phyloP scores from a whole-genome alignment of 2,113 vertebrate genomes.

The Tychaedon coryphoeus region DNA sequence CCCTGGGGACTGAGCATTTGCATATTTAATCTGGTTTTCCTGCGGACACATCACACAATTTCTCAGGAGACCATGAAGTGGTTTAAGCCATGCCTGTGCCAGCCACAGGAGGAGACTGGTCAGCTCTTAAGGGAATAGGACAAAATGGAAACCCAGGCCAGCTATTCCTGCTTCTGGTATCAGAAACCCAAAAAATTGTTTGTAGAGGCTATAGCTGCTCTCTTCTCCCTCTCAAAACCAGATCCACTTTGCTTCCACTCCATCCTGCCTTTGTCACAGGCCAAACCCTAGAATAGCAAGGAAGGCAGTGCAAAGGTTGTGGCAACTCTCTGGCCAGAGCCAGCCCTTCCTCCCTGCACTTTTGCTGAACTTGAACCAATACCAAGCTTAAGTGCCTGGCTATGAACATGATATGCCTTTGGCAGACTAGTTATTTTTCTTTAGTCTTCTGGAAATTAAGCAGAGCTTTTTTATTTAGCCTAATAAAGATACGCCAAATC shows the following conservation, averaged over 20 bases:
- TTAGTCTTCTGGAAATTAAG: neutral
- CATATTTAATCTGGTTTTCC: neutral
- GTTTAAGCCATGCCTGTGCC: neutral
- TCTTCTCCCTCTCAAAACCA: neutral
- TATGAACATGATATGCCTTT: neutral
- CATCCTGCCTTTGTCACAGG: fast-evolving
- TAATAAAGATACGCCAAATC: neutral
- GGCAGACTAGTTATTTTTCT: neutral
- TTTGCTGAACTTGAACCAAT: neutral
- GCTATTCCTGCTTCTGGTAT: neutral
- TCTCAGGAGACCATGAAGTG: neutral
- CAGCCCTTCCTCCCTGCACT: neutral
- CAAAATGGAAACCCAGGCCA: neutral
- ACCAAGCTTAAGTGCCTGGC: neutral
- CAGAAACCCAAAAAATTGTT: neutral
- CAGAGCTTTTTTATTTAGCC: neutral
- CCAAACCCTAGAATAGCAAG: neutral
- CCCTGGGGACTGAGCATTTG: neutral
- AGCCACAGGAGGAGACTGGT: neutral
- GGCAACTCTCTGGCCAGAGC: neutral
- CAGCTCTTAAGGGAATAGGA: neutral
- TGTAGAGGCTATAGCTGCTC: neutral
- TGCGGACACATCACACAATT: neutral
- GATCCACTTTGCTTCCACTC: neutral
- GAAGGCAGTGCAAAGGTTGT: neutral